phyloP scores from a whole-genome alignment of 2,888 invertebrate genomes.

The Drosophila merina region DNA sequence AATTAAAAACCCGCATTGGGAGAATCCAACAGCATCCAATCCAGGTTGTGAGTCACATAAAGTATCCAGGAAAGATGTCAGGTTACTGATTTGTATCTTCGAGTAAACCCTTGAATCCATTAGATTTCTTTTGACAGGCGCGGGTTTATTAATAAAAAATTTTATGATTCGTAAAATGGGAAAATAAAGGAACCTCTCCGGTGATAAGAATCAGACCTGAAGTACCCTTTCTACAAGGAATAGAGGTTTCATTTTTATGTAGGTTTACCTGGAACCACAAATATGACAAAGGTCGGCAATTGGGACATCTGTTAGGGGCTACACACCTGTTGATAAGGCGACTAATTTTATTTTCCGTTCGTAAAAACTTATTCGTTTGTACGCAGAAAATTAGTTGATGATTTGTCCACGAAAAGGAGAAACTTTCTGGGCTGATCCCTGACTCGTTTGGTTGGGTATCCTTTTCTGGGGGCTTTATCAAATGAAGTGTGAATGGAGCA shows the following conservation, averaged over 20 bases:
- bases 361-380: slow-evolving; percentile 45
- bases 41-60: slow-evolving; percentile 52
- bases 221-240: slow-evolving; percentile 55
- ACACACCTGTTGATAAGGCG: slow-evolving; percentile 68
- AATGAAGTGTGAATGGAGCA: slow-evolving; percentile 68
- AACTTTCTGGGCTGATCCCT: slow-evolving; percentile 28
- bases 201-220: slow-evolving; percentile 60
- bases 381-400: slow-evolving; percentile 66
- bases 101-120: slow-evolving; percentile 62
- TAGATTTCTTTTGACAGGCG: slow-evolving; percentile 75
- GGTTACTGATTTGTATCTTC: slow-evolving; percentile 64
- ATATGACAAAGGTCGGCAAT: slow-evolving; percentile 50
- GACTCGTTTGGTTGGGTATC: slow-evolving; percentile 8
- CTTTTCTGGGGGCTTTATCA: slow-evolving; percentile 36
- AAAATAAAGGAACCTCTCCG: slow-evolving; percentile 32
- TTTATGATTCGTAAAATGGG: slow-evolving; percentile 58
- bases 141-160: slow-evolving; percentile 65
- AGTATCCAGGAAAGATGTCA: slow-evolving; percentile 56
- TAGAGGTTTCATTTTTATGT: slow-evolving; percentile 54
- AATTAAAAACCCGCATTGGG: neutral
- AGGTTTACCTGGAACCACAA: slow-evolving; percentile 60
- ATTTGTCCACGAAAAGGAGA: slow-evolving; percentile 44
- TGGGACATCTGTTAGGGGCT: slow-evolving; percentile 45
- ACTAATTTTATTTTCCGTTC: slow-evolving; percentile 66
- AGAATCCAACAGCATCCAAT: slow-evolving; percentile 1